phyloP scores from a whole-genome alignment of 2,888 invertebrate genomes.

The Synergus gifuensis region DNA sequence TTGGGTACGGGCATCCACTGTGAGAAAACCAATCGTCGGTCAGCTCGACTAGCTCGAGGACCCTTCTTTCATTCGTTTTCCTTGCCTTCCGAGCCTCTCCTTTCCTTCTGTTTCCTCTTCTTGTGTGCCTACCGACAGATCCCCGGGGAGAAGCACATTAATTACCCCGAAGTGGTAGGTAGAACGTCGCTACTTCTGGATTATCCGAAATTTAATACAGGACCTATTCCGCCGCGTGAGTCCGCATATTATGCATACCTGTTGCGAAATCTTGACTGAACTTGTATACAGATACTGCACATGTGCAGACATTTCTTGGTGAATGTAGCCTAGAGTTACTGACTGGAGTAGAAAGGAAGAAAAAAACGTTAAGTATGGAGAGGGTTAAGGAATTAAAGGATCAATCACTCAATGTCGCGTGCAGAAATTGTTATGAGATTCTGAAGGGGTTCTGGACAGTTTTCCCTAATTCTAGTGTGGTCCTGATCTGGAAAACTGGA shows the following conservation, averaged over 20 bases:
- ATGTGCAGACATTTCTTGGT: constrained; percentile 37
- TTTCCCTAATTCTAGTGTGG: too few species aligned
- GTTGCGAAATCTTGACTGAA: constrained; percentile 49
- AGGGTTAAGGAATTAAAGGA: constrained; percentile 44
- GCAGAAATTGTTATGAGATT: too few species aligned
- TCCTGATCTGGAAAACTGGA: too few species aligned
- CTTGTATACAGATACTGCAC: constrained; percentile 19
- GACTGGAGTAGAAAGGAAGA: constrained; percentile 47
- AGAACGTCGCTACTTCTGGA: constrained; percentile 62
- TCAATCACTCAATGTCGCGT: constrained; percentile 15
- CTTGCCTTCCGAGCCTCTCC: constrained; percentile 48
- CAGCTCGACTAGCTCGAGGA: constrained; percentile 47
- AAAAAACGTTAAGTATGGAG: constrained; percentile 34
- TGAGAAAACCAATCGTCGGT: constrained; percentile 68
- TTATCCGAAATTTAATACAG: constrained; percentile 70
- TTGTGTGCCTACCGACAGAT: constrained; percentile 49
- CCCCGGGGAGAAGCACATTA: constrained; percentile 68
- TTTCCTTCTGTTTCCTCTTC: constrained; percentile 56
- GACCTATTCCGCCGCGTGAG: constrained; percentile 54
- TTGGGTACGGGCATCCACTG: constrained; percentile 55
- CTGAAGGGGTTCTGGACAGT: too few species aligned
- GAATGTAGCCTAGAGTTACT: constrained; percentile 41
- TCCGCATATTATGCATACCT: constrained; percentile 50
- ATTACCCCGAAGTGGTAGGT: constrained; percentile 66
- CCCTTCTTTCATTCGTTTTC: constrained; percentile 50